Percentiles rank a stretch among this genome's conserved stretches.
Conservation (phyloP, 2,113 vertebrate species). For the Phrynosoma platyrhinos region DNA sequence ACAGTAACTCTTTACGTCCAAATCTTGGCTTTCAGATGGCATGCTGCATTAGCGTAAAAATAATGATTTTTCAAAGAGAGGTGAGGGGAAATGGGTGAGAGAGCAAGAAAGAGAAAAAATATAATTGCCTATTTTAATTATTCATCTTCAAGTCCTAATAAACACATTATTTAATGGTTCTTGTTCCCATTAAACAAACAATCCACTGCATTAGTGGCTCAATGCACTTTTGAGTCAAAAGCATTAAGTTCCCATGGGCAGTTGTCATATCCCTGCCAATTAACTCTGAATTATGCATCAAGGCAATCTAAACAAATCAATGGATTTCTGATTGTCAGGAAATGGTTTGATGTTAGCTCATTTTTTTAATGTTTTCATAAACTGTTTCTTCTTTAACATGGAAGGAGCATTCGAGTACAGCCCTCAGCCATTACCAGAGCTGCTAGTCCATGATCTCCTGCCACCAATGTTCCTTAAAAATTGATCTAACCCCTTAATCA, state of each 20-base stretch:
- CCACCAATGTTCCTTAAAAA: neutral
- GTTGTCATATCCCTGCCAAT: conserved; percentile 51
- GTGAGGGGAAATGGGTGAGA: conserved; percentile 9
- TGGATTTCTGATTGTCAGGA: conserved; percentile 52
- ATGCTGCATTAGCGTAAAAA: conserved; percentile 71
- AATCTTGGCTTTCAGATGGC: conserved; percentile 54
- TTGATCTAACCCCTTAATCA: neutral
- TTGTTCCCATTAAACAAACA: conserved; percentile 67
- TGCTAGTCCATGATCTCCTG: conserved; percentile 19
- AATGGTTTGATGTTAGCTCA: conserved; percentile 49
- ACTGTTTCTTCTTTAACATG: conserved; percentile 7
- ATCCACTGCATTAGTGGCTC: conserved; percentile 61
- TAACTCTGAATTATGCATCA: conserved; percentile 58
- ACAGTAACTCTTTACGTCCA: conserved; percentile 44
- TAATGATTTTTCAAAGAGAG: conserved; percentile 46
- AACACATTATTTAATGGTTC: conserved; percentile 68
- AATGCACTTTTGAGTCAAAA: conserved; percentile 57
- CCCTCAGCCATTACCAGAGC: neutral
- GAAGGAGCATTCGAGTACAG: conserved; percentile 25
- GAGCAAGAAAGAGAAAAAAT: conserved; percentile 28
- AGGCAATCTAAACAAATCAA: conserved; percentile 52
- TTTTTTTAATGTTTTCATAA: conserved; percentile 24
- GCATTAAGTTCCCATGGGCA: conserved; percentile 55
- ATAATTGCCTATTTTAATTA: conserved; percentile 64
- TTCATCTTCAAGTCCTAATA: conserved; percentile 69